phyloP scores from a whole-genome alignment of 1,140 invertebrate species.

The Sitophilus oryzae region DNA sequence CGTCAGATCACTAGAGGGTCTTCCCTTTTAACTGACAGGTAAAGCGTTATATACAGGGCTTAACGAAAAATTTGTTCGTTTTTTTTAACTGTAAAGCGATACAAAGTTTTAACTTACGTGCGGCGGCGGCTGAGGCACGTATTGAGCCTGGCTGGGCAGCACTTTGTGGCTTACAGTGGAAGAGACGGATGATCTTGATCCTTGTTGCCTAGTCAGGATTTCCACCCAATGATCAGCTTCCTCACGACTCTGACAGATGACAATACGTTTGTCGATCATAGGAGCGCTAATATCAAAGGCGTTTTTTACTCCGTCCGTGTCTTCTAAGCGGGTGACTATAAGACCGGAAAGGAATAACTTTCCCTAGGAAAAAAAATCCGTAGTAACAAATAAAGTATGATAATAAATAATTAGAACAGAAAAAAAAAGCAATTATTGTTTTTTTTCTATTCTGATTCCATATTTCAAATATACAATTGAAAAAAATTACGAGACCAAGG shows the following conservation, averaged over 20 bases:
- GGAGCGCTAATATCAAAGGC: slow-evolving; percentile 90
- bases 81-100: too few species aligned
- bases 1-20: too few species aligned
- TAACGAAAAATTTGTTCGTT: too few species aligned
- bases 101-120: slow-evolving; percentile 54
- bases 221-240: slow-evolving; percentile 86
- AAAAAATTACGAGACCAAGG: too few species aligned
- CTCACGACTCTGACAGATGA: slow-evolving; percentile 75
- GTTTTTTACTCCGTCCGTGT: slow-evolving; percentile 74
- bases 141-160: slow-evolving; percentile 41
- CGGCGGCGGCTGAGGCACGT: slow-evolving; percentile 46
- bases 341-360: slow-evolving; percentile 85
- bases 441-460: too few species aligned
- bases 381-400: too few species aligned
- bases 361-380: slow-evolving; percentile 63
- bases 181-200: slow-evolving; percentile 37
- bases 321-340: slow-evolving; percentile 67
- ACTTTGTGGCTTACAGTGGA: slow-evolving; percentile 39
- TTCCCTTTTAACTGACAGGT: too few species aligned
- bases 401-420: too few species aligned
- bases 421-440: too few species aligned
- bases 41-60: too few species aligned
- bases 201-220: slow-evolving; percentile 58
- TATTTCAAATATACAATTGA: too few species aligned
- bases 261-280: slow-evolving; percentile 83